Percentiles rank a stretch among this genome's conserved stretches.
phyloP scores from a whole-genome alignment of 2,888 invertebrate species.

The Hydroisotoma schaefferi region DNA sequence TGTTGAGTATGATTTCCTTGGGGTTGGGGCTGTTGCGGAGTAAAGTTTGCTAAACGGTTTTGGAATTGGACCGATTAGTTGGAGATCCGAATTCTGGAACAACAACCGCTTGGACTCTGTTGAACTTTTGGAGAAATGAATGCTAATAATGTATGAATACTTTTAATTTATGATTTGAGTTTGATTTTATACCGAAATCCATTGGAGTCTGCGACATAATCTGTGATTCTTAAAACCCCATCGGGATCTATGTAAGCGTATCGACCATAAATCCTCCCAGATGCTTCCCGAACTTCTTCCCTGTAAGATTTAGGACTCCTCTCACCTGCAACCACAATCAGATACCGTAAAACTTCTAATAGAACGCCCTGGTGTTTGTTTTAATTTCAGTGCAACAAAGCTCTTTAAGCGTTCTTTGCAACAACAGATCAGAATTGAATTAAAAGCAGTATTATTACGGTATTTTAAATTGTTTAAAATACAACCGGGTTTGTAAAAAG shows the following conservation, averaged over 20 bases:
- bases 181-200: constrained; percentile 2
- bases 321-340: background rate
- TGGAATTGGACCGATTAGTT: constrained; percentile 12
- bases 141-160: background rate
- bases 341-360: too few relatives aligned
- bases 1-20: too few relatives aligned
- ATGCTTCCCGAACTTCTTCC: constrained; percentile 3
- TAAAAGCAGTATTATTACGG: background rate
- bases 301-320: background rate
- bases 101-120: background rate
- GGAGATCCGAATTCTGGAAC: constrained; percentile 6
- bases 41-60: background rate
- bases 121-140: background rate
- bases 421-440: background rate
- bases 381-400: background rate
- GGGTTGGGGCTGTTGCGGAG: too few relatives aligned
- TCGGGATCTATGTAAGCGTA: constrained; percentile 7
- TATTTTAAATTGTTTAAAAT: too few relatives aligned
- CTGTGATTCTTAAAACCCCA: constrained; percentile 7
- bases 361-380: background rate
- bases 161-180: background rate
- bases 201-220: constrained; percentile 3
- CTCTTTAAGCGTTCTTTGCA: too few relatives aligned
- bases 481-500: too few relatives aligned
- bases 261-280: background rate